Evolutionary conservation across 2,113 vertebrate genomes (phyloP), one percentile per base, ranked within the genome.

Genomic region (Dolichallabes microphthalmus): DNA sequence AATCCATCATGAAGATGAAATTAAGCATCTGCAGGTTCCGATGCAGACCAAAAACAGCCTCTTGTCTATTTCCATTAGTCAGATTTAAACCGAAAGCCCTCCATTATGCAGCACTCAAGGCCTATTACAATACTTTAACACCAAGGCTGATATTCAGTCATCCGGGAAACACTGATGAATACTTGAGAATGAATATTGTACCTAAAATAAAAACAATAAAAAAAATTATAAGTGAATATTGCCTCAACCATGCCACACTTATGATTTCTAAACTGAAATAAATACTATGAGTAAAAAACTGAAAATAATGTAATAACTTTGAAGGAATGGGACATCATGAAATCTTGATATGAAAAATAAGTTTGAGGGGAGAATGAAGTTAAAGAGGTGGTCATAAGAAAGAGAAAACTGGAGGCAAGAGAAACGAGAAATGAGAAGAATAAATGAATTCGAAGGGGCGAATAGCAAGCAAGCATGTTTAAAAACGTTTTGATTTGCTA

Each of bases 341-440:
- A 89, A 90, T 88, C 35, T 86, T 86, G 83, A 89, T 87, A 71
- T 86, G 63, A 84, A 68, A 76, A 68, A 53, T 75, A 25, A 74
- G 53, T n/a, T n/a, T n/a, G n/a, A n/a, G n/a, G n/a, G n/a, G n/a
- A n/a, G n/a, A n/a, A 71, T 39, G 20, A 69, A 69, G 39, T 69
- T 68, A 80, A 71, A 45, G 14, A 75, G 50, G 27, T 68, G 66
- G 61, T 74, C 57, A 75, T 11, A 45, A 85, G 50, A 86, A 79
- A 57, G 39, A 27, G n/a, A 35, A 68, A 77, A 66, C 68, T 77
- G 8, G 9, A 63, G 55, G 52, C 80, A 61, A 78, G 58, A 35
- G 58, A 77, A 45, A 83, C 64, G 79, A 77, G 66, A 77, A 64
- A 82, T 8, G 27, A 63, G 53, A 63, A 84, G n/a, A 61, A 32